Base-by-base conservation (phyloP, 2,113 vertebrate genomes). In the Amia ocellicauda region DNA sequence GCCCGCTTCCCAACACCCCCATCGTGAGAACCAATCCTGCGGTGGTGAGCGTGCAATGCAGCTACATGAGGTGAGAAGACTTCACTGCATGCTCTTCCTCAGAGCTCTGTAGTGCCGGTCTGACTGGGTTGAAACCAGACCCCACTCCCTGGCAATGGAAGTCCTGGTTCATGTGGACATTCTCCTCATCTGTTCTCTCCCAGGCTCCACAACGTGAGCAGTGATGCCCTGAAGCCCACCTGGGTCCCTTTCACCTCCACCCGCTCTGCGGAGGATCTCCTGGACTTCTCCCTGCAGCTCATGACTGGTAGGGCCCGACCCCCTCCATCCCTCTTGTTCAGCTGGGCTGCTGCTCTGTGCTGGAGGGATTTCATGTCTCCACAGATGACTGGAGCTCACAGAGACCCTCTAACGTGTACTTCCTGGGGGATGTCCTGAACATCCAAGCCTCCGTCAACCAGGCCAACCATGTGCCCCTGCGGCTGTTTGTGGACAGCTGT, bases 41-140 rank as follows among this genome's bases (percentile, higher is more conserved):
- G 7, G 68, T 69, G 28, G 70, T 90, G 2, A 49, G 74, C 62
- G 71, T 84, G 31, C 74, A 84, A 51, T 90, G 86, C 59, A 69
- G 85, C 70, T 90, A 88, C 62, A 78, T 73, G 67, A 85, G 88
- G 88, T 89, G 50, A 9, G 66, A n/a, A n/a, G n/a, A n/a, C n/a
- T n/a, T n/a, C n/a, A n/a, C n/a, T n/a, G n/a, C 13, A 23, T 17
- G 53, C 53, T 7, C 55, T 53, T n/a, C 11, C 29, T 23, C 50
- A 7, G 5, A 8, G 24, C 4, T 9, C 1, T 40, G 14, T 4
- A 31, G 24, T 14, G 3, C 0, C 70, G 47, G 57, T 69, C 7
- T 26, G 71, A 0, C 59, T 45, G 16, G 66, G 72, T 51, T 16
- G 40, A n/a, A 58, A 67, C 67, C 11, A 3, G 10, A 60, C 69